Conservation (phyloP, 2,797 vertebrate genomes). For the Artibeus jamaicensis region DNA sequence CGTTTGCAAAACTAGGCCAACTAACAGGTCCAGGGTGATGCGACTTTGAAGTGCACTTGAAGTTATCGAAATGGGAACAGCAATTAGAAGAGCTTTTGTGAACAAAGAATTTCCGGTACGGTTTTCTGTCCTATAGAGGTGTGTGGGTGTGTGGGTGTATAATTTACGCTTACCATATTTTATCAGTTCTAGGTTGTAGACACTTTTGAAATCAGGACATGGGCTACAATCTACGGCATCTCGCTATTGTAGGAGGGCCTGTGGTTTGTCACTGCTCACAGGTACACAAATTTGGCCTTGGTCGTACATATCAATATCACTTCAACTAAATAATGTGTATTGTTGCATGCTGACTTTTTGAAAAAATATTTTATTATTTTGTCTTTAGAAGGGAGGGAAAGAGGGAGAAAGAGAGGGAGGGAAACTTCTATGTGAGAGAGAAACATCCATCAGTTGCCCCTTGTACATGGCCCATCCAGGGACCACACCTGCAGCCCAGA, state of each 20-base stretch:
- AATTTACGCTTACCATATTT: background rate
- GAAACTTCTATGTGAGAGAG: no score
- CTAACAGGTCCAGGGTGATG: background rate
- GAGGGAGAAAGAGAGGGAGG: background rate
- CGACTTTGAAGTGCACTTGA: slow-evolving; percentile 49
- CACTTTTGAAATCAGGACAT: background rate
- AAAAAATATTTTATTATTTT: background rate
- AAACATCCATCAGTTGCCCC: background rate
- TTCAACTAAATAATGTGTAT: background rate
- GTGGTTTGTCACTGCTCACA: background rate
- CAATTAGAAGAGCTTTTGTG: slow-evolving; percentile 45
- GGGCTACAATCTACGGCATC: no score
- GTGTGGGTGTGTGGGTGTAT: background rate
- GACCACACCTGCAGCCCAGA: background rate
- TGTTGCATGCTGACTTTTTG: background rate
- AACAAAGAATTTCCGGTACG: background rate
- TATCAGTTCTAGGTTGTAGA: background rate
- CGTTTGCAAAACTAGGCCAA: slow-evolving; percentile 1
- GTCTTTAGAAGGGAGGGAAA: background rate
- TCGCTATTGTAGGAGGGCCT: background rate
- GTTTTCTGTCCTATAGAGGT: background rate
- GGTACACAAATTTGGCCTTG: background rate
- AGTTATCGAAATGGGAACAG: slow-evolving; percentile 33
- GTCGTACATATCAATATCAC: background rate
- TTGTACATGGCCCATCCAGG: background rate